Conservation (phyloP, 2,888 invertebrate genomes). For the Andricus quercusramuli region DNA sequence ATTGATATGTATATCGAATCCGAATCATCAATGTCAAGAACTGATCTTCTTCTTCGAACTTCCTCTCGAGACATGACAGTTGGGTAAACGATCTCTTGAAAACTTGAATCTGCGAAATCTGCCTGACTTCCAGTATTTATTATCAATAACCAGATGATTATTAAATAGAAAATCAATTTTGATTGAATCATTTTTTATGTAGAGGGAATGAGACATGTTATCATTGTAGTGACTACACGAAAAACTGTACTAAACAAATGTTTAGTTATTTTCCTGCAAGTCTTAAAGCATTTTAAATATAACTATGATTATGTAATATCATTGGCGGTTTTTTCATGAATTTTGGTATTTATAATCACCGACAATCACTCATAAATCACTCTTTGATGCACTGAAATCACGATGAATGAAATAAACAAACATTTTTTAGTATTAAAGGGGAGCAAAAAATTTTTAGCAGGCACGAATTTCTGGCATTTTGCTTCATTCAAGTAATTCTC, state of each 20-base stretch:
- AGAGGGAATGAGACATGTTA: neutral
- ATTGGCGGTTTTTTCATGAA: neutral
- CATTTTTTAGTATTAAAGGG: neutral
- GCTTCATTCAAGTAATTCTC: conserved; percentile 25
- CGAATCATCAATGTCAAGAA: conserved; percentile 27
- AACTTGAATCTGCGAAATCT: conserved; percentile 8
- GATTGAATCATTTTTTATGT: neutral
- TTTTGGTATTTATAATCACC: neutral
- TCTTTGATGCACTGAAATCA: conserved; percentile 2
- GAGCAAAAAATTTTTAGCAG: neutral
- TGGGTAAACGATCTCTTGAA: conserved; percentile 62
- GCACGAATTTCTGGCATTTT: conserved; percentile 12
- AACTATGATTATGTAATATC: neutral
- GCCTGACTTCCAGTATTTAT: conserved; percentile 20
- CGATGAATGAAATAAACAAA: conserved; percentile 24
- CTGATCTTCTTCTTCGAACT: conserved; percentile 47
- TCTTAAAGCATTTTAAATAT: too few relatives aligned
- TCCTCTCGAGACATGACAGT: conserved; percentile 55
- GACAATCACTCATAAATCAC: neutral
- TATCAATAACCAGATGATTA: conserved; percentile 10
- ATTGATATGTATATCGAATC: conserved; percentile 57
- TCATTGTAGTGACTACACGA: neutral
- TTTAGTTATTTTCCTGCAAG: too few relatives aligned
- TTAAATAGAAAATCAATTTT: neutral
- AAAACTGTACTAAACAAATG: too few relatives aligned